These are phyloP conservation scores for Yasuhikotakia modesta DNA, from an alignment of 2,797 vertebrate species.

Conservation along the genomic window DNA sequence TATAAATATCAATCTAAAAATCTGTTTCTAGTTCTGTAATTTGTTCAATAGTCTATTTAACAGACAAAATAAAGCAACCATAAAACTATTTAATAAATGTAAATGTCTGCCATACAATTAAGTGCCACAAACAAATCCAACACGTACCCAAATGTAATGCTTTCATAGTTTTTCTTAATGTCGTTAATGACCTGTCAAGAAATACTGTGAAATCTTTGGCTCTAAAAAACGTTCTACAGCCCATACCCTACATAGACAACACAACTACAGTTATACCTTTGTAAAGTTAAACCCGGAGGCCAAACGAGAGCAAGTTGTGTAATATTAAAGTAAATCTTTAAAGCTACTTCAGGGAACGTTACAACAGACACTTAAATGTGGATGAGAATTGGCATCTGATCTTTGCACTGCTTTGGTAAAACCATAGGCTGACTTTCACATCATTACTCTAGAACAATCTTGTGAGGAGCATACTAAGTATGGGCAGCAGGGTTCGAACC, in stretches of 20 bases:
- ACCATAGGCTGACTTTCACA: neutral
- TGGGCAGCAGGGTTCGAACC: neutral
- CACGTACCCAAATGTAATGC: no score
- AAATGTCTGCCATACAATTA: neutral
- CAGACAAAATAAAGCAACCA: no score
- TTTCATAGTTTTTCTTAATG: no score
- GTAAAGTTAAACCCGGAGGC: neutral
- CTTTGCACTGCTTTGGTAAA: neutral
- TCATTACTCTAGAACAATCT: slow-evolving; percentile 15
- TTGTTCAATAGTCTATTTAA: neutral
- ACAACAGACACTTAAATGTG: slow-evolving; percentile 24
- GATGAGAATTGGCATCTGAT: slow-evolving; percentile 3
- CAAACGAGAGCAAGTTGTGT: neutral
- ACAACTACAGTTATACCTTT: neutral
- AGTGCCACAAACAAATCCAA: neutral
- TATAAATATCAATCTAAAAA: no score
- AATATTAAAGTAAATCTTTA: neutral
- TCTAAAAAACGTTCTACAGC: no score
- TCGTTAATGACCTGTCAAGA: no score
- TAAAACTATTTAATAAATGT: neutral
- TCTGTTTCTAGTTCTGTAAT: neutral
- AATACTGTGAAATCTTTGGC: no score
- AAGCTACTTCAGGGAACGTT: slow-evolving; percentile 10
- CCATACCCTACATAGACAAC: neutral
- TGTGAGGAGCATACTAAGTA: slow-evolving; percentile 21